A percentile compares a stretch with the other conserved stretches of the same genome.
These are phyloP conservation scores for Muscina levida DNA, from an alignment of 2,888 invertebrate species.

Conservation along the genomic window DNA sequence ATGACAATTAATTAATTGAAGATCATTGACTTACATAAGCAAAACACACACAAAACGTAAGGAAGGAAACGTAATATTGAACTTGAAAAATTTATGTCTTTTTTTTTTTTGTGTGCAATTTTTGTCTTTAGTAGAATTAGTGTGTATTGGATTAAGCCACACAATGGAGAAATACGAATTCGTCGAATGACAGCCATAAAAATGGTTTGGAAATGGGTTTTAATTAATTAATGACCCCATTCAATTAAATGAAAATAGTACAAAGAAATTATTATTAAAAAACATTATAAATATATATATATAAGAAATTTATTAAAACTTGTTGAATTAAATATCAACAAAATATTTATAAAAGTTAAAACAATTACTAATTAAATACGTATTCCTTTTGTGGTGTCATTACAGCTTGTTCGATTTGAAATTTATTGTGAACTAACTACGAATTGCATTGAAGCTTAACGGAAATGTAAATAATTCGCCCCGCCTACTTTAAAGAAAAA, in stretches of 20 bases:
- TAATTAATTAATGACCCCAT: constrained; percentile 20
- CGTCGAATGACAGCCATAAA: neutral
- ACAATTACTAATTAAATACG: constrained; percentile 47
- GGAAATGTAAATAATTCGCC: constrained; percentile 76
- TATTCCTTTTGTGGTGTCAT: constrained; percentile 54
- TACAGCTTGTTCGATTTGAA: constrained; percentile 70
- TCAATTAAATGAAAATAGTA: constrained; percentile 8
- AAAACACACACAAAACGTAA: constrained; percentile 13
- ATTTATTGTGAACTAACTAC: constrained; percentile 39
- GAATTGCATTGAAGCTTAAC: constrained; percentile 56
- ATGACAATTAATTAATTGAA: constrained; percentile 62
- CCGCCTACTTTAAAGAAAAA: constrained; percentile 41
- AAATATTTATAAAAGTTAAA: constrained; percentile 29
- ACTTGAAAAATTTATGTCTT: constrained; percentile 43
- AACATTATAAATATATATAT: too few species aligned
- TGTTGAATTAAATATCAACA: neutral
- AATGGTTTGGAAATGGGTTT: constrained; percentile 4
- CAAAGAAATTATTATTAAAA: neutral
- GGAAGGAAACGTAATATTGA: constrained; percentile 64
- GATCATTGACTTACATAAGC: constrained; percentile 58
- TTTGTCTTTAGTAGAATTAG: neutral
- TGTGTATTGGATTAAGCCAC: constrained; percentile 10
- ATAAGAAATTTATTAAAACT: too few species aligned
- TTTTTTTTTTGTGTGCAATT: neutral
- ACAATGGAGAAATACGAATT: neutral